Evolutionary conservation across 2,797 vertebrate species (phyloP), one percentile per base, ranked within the genome.

Genomic region (Sebastes trivittatus): DNA sequence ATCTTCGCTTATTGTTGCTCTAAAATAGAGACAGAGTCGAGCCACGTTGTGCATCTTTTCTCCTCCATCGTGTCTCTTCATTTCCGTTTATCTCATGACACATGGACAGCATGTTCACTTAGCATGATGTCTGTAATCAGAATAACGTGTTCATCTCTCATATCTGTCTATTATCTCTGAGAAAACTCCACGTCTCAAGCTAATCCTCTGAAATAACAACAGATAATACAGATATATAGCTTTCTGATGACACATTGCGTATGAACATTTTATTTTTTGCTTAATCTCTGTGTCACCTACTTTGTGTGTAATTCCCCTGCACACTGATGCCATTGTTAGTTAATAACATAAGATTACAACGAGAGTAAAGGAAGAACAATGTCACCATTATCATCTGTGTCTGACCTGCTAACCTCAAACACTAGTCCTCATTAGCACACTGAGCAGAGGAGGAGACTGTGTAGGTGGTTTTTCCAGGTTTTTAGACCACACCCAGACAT

Each of bases 201-300:
- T 6, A 58, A 9, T 42, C 22, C 23, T 54, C 16, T 11, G 34
- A 54, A 66, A 65, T 29, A 29, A 67, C 63, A 60, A 59, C 38
- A 73, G 16, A 69, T 34, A 59, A 59, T 32, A 61, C 34, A 68
- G 71, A 86, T 81, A 84, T 81, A 77, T 81, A 77, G 73, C 60
- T 62, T 63, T 34, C 58, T 77, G 63, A 71, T 71, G 2, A 5
- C 25, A 78, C 29, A 59, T 27, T 5, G 73, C 1, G 34, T 36
- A 36, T 36, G 34, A 36, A 11, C 1, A 36, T 4, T 36, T 36
- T 11, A 36, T 36, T 13, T 54, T 34, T 22, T 49, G 5, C 70
- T 38, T 80, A 61, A 76, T 85, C 59, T 59, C 13, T 13, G 16
- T 13, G 7, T 42, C 22, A 52, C 14, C 60, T 2, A 3, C 16